Conservation (phyloP, 2,113 vertebrate species). For the Scatophagus argus region DNA sequence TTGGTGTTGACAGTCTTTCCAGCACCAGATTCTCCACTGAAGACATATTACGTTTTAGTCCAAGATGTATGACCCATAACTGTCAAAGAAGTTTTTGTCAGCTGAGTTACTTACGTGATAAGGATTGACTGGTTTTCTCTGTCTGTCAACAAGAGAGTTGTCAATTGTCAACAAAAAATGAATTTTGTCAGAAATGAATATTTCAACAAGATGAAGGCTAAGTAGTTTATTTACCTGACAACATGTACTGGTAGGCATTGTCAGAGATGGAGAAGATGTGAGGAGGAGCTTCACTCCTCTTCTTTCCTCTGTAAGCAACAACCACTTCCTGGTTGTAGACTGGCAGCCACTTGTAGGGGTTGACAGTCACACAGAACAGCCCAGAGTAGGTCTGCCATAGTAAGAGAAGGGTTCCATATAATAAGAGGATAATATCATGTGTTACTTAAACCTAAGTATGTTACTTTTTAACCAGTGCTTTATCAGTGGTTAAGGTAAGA, state of each 20-base stretch:
- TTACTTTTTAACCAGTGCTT: not conserved
- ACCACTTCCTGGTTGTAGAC: slow-evolving; percentile 90
- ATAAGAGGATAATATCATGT: not conserved
- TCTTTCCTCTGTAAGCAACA: slow-evolving; percentile 89
- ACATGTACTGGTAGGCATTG: slow-evolving; percentile 91
- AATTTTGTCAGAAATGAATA: fast-evolving
- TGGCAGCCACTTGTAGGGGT: slow-evolving; percentile 92
- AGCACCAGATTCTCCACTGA: slow-evolving; percentile 92
- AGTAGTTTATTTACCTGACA: slow-evolving; percentile 82
- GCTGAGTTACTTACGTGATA: slow-evolving; percentile 69
- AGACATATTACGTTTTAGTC: slow-evolving; percentile 14
- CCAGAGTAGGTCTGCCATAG: slow-evolving; percentile 79
- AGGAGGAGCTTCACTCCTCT: slow-evolving; percentile 90
- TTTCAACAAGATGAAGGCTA: not conserved
- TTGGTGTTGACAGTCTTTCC: slow-evolving; percentile 95
- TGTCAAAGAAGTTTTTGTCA: not conserved
- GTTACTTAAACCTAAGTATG: not conserved
- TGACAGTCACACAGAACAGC: slow-evolving; percentile 91
- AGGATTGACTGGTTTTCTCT: slow-evolving; percentile 79
- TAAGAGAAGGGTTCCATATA: no score
- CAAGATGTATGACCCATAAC: not conserved
- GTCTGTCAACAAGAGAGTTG: slow-evolving; percentile 59
- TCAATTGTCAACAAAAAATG: not conserved
- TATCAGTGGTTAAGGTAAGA: not conserved
- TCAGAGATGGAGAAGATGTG: slow-evolving; percentile 95